Percentiles rank a stretch among this genome's conserved stretches.
phyloP scores from a whole-genome alignment of 2,888 invertebrate species.

The Craniophora ligustri region DNA sequence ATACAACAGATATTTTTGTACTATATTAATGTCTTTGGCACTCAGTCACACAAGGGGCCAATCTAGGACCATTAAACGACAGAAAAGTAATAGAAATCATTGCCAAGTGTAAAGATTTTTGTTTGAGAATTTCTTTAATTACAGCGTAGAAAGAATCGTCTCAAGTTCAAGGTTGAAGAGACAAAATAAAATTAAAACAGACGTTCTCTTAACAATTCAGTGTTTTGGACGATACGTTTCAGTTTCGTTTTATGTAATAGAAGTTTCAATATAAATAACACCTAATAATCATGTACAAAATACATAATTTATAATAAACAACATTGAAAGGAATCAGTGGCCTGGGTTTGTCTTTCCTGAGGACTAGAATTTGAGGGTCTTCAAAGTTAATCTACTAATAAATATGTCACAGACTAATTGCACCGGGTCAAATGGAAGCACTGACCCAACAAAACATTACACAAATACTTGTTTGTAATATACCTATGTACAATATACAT shows the following conservation, averaged over 20 bases:
- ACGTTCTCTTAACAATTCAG: constrained; percentile 4
- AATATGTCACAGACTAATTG: no score
- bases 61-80: not conserved
- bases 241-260: not conserved
- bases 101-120: constrained; percentile 8
- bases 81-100: constrained; percentile 11
- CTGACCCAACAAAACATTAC: no score
- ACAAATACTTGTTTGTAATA: not conserved
- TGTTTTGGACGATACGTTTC: not conserved
- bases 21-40: constrained; percentile 1
- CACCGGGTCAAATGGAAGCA: no score
- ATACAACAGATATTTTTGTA: not conserved
- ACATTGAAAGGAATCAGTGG: no score
- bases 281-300: not conserved
- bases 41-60: not conserved
- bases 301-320: constrained; percentile 11
- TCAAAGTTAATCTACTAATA: no score
- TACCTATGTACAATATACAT: constrained; percentile 11
- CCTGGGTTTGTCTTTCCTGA: no score
- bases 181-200: constrained; percentile 8
- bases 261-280: not conserved
- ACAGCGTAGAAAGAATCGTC: constrained; percentile 12
- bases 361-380: no score
- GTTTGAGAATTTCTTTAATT: not conserved
- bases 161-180: constrained; percentile 16